phyloP scores from a whole-genome alignment of 2,113 vertebrate genomes.

The Merops nubicus region DNA sequence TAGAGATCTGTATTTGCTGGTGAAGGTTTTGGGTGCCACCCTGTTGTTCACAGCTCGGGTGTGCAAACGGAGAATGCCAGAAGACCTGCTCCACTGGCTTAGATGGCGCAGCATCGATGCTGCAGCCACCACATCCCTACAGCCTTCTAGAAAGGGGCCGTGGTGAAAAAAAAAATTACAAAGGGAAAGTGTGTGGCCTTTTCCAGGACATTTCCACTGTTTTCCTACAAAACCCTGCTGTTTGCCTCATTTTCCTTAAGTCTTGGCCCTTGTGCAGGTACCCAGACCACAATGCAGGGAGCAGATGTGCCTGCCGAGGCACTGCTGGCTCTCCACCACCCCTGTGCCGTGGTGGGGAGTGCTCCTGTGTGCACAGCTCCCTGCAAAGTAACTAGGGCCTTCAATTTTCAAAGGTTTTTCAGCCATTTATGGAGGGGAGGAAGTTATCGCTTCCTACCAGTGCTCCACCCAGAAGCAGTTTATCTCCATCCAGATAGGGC shows the following conservation, averaged over 20 bases:
- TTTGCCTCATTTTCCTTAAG: background rate
- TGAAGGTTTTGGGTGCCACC: background rate
- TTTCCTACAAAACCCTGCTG: background rate
- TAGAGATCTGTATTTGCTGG: background rate
- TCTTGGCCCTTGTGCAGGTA: background rate
- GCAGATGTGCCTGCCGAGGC: rapidly evolving
- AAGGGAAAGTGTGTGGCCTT: background rate
- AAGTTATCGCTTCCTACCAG: background rate
- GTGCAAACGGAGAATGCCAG: background rate
- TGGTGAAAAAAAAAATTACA: background rate
- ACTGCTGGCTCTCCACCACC: background rate
- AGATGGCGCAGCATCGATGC: background rate
- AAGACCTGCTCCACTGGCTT: background rate
- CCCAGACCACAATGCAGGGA: background rate
- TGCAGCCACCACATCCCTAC: too few species aligned
- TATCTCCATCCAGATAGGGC: background rate
- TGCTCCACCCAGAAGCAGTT: background rate
- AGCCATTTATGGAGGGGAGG: background rate
- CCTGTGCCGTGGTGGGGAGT: rapidly evolving
- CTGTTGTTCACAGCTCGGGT: background rate
- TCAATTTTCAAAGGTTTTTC: constrained; percentile 13
- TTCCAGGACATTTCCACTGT: background rate
- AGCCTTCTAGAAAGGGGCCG: rapidly evolving
- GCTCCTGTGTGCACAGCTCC: background rate
- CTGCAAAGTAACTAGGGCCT: background rate